phyloP scores from a whole-genome alignment of 2,888 invertebrate species.

The Calameuta pallipes region DNA sequence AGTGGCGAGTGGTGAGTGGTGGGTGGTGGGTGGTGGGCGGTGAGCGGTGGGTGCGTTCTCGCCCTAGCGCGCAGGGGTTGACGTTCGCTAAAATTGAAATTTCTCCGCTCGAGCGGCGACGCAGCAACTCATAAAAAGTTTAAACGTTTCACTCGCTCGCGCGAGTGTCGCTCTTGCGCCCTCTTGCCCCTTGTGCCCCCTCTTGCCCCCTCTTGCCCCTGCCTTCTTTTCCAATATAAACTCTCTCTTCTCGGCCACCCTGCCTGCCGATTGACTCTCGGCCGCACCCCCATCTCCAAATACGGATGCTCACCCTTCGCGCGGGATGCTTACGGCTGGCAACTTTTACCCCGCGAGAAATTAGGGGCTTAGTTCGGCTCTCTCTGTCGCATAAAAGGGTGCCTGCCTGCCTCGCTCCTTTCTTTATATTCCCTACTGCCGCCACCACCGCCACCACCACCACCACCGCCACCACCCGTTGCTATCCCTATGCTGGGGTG shows the following conservation, averaged over 20 bases:
- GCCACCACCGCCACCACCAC: too few species aligned
- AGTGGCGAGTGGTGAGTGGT: not conserved
- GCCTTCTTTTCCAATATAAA: constrained; percentile 53
- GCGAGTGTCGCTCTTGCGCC: constrained; percentile 49
- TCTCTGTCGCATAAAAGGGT: constrained; percentile 27
- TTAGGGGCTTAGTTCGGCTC: constrained; percentile 63
- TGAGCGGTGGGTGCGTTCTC: constrained; percentile 23
- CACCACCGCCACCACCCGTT: too few species aligned
- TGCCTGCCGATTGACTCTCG: constrained; percentile 45
- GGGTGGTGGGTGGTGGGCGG: not conserved
- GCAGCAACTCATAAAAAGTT: constrained; percentile 66
- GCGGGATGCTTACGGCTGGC: constrained; percentile 51
- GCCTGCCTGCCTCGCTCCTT: too few species aligned
- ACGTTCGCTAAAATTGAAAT: constrained; percentile 62
- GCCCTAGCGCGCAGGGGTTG: constrained; percentile 23
- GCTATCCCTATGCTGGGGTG: too few species aligned
- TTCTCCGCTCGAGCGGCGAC: constrained; percentile 63
- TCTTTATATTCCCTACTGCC: too few species aligned
- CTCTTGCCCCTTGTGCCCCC: constrained; percentile 38
- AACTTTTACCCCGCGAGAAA: constrained; percentile 61
- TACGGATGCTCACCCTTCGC: constrained; percentile 27
- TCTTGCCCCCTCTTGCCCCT: constrained; percentile 41
- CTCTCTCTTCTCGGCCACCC: constrained; percentile 35
- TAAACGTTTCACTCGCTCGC: constrained; percentile 58
- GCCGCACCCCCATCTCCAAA: constrained; percentile 27